Percentiles rank a stretch among this genome's conserved stretches.
Conservation (phyloP, 2,797 vertebrate genomes). For the Furcifer pardalis region DNA sequence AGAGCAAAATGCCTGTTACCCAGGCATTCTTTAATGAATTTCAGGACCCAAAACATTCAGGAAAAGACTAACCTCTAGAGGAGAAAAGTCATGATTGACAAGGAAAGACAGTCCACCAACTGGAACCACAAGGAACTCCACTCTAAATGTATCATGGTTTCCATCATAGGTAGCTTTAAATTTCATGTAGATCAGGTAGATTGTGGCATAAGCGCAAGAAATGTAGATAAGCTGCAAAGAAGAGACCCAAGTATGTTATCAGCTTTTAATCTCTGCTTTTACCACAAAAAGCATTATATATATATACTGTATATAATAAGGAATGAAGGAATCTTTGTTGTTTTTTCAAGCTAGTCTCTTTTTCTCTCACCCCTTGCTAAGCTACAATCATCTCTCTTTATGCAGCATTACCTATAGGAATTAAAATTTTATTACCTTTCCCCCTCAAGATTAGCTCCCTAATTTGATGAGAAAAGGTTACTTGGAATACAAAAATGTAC, state of each 20-base stretch:
- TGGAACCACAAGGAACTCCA: conserved; percentile 95
- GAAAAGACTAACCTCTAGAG: conserved; percentile 87
- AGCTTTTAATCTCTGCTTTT: conserved; percentile 13
- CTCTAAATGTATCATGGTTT: conserved; percentile 96
- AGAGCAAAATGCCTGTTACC: background rate
- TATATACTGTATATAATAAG: background rate
- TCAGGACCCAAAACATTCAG: background rate
- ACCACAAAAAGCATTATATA: background rate
- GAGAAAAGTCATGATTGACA: conserved; percentile 97
- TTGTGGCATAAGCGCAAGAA: conserved; percentile 90
- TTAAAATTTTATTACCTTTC: background rate
- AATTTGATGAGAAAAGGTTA: background rate
- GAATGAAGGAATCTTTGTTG: background rate
- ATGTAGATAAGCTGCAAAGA: conserved; percentile 90
- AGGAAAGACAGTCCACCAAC: conserved; percentile 93
- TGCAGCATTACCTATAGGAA: background rate
- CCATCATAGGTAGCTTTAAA: conserved; percentile 98
- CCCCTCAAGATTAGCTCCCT: background rate
- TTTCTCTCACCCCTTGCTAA: background rate
- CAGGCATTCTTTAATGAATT: background rate
- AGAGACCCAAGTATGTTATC: conserved; percentile 29
- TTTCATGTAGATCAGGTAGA: conserved; percentile 95
- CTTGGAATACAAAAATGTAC: background rate
- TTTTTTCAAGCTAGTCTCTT: background rate
- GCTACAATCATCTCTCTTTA: background rate